phyloP scores from a whole-genome alignment of 2,797 vertebrate genomes.

The Peromyscus nudipes region DNA sequence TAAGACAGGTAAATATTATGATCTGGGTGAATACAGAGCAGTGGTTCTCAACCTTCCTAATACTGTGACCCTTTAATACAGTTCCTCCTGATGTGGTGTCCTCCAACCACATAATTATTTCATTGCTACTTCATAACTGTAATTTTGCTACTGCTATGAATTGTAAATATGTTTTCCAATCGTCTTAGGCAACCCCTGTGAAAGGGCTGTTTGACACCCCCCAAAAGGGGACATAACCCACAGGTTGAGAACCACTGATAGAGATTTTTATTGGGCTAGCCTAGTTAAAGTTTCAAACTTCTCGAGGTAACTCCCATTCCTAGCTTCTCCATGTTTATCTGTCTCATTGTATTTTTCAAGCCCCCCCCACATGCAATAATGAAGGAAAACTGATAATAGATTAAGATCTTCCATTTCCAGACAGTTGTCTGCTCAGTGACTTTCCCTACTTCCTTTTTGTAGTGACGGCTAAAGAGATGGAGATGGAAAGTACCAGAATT shows the following conservation, averaged over 20 bases:
- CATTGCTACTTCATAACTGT: not conserved
- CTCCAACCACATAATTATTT: too few relatives aligned
- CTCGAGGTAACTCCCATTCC: not conserved
- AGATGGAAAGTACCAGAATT: not conserved
- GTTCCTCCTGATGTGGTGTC: not conserved
- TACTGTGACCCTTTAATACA: not conserved
- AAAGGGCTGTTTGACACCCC: not conserved
- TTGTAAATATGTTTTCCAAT: not conserved
- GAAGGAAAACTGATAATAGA: constrained; percentile 18
- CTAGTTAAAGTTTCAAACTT: constrained; percentile 14
- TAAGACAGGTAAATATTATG: not conserved
- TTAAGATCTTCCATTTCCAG: not conserved
- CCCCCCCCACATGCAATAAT: not conserved
- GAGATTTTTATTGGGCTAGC: not conserved
- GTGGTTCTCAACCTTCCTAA: not conserved
- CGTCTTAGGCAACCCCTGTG: not conserved
- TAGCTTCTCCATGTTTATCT: not conserved
- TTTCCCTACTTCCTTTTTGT: constrained; percentile 45
- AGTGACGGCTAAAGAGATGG: not conserved
- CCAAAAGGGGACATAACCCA: not conserved
- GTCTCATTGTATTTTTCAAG: not conserved
- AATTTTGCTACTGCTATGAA: not conserved
- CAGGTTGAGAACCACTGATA: not conserved
- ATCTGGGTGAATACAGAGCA: not conserved
- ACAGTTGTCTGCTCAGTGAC: not conserved